A percentile compares a stretch with the other conserved stretches of the same genome.
Conservation (phyloP, 2,797 vertebrate genomes). For the Pantherophis vulpinus region DNA sequence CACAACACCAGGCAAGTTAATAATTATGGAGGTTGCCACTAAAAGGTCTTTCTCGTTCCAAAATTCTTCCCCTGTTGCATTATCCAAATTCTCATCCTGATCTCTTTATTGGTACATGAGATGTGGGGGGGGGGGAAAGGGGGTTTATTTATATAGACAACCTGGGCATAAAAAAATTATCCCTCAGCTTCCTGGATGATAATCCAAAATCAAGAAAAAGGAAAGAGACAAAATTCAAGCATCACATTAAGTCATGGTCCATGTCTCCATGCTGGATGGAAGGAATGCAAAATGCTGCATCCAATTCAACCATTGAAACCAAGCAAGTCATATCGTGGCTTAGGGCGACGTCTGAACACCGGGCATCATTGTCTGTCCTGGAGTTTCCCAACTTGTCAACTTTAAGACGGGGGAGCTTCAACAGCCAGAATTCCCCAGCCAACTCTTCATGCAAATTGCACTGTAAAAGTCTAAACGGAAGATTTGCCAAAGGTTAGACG, state of each 20-base stretch:
- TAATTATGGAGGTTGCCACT: background rate
- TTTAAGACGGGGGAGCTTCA: background rate
- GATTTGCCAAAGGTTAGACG: background rate
- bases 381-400: background rate
- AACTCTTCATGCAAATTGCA: background rate
- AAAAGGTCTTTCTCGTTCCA: background rate
- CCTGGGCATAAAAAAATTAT: background rate
- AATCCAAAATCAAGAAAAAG: background rate
- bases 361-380: background rate
- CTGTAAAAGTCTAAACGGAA: background rate
- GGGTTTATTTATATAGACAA: background rate
- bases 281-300: background rate
- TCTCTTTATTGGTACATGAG: too few relatives aligned
- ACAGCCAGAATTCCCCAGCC: background rate
- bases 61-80: background rate
- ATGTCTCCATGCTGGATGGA: background rate
- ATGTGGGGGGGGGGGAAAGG: rapidly evolving
- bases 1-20: background rate
- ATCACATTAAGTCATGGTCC: background rate
- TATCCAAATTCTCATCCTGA: background rate
- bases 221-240: background rate
- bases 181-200: background rate
- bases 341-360: background rate
- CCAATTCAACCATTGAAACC: background rate
- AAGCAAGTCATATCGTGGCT: background rate